phyloP scores from a whole-genome alignment of 2,797 vertebrate genomes.

The Intellagama lesueurii region DNA sequence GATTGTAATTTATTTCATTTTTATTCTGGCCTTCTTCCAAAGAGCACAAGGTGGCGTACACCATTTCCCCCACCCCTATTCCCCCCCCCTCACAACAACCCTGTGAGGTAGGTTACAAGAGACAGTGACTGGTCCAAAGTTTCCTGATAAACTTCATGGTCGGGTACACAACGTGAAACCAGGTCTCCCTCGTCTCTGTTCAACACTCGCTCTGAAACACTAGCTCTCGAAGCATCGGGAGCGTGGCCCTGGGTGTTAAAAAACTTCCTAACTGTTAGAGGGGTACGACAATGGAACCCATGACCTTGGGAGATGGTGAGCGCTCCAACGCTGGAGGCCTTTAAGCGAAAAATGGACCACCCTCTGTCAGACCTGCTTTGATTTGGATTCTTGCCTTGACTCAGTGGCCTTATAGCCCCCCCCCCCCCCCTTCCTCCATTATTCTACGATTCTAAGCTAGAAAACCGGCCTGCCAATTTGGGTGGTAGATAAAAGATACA shows the following conservation, averaged over 20 bases:
- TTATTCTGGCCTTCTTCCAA: conserved; percentile 7
- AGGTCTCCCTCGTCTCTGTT: background rate
- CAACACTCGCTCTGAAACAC: background rate
- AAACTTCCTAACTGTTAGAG: too few species aligned
- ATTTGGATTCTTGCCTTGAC: too few species aligned
- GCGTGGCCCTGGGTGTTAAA: background rate
- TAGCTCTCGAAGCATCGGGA: background rate
- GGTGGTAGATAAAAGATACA: too few species aligned
- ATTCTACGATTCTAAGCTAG: too few species aligned
- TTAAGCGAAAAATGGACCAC: too few species aligned
- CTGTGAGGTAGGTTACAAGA: conserved; percentile 4
- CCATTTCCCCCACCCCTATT: background rate
- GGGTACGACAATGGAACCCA: too few species aligned
- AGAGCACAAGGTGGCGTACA: conserved; percentile 2
- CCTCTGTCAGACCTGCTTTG: too few species aligned
- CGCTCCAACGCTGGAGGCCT: too few species aligned
- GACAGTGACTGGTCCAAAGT: background rate
- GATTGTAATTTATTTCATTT: conserved; percentile 5
- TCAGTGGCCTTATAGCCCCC: too few species aligned
- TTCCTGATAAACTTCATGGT: background rate
- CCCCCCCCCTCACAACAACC: conserved; percentile 10
- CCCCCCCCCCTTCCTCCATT: too few species aligned
- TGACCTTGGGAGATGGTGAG: too few species aligned
- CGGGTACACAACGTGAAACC: background rate
- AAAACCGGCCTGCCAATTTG: background rate